These are phyloP conservation scores for Aspidiotus destructor DNA, from an alignment of 2,888 invertebrate genomes.

Conservation along the genomic window DNA sequence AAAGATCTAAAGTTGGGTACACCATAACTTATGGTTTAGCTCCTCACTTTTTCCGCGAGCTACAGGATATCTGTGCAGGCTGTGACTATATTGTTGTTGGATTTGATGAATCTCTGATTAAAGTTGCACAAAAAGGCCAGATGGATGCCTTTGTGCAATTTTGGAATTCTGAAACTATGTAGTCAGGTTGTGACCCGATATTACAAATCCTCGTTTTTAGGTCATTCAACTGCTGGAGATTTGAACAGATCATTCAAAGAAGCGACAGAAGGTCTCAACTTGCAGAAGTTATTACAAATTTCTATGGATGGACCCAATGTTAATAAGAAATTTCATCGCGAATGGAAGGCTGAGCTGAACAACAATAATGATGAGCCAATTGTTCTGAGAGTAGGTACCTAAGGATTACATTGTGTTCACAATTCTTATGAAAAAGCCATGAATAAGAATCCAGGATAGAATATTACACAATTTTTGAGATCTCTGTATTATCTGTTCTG, in stretches of 20 bases:
- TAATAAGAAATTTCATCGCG: background rate
- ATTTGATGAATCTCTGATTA: conserved; percentile 14
- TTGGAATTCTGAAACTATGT: background rate
- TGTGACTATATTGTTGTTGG: conserved; percentile 1
- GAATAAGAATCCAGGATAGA: background rate
- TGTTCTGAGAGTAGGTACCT: background rate
- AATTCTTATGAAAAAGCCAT: background rate
- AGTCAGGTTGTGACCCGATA: background rate
- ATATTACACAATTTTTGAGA: background rate
- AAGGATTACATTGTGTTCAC: background rate
- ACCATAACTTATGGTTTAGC: background rate
- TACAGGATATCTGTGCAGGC: background rate
- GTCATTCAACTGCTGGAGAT: background rate
- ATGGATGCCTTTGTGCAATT: background rate
- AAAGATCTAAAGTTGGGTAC: conserved; percentile 11
- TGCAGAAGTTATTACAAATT: background rate
- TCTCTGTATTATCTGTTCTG: background rate
- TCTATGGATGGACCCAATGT: conserved; percentile 10
- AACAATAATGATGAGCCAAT: background rate
- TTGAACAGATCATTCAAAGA: background rate
- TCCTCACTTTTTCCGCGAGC: background rate
- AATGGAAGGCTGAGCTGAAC: background rate
- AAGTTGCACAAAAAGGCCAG: conserved; percentile 11
- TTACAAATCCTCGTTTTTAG: background rate
- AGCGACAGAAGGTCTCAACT: background rate